Conservation (phyloP, 2,113 vertebrate genomes). For the Ptilonorhynchus violaceus region DNA sequence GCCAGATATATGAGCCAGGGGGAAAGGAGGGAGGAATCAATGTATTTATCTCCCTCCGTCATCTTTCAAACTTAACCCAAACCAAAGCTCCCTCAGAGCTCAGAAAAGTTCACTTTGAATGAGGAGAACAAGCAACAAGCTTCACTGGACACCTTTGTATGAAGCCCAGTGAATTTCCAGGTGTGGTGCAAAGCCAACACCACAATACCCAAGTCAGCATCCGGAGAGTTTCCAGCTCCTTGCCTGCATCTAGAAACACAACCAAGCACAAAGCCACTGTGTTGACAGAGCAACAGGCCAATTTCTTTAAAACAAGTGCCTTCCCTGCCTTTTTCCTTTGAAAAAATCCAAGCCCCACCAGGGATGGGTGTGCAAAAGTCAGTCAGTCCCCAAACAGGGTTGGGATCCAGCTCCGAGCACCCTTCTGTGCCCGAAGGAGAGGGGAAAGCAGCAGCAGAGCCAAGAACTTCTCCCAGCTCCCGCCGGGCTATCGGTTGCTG, state of each 20-base stretch:
- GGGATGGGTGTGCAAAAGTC: accelerated
- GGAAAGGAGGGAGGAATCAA: not conserved
- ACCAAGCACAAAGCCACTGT: not conserved
- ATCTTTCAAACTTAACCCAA: not conserved
- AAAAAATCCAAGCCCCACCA: not conserved
- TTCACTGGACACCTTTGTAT: not conserved
- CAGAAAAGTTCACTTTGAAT: not conserved
- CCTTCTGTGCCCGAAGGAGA: not conserved
- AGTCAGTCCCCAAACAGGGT: not conserved
- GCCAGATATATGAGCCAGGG: not conserved
- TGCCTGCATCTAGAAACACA: not conserved
- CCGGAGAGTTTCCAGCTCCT: accelerated
- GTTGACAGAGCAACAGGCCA: not conserved
- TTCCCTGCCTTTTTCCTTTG: not conserved
- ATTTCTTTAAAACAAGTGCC: not conserved
- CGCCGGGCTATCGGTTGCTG: conserved; percentile 32
- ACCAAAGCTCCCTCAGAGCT: not conserved
- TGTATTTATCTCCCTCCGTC: not conserved
- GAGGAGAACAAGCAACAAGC: not conserved
- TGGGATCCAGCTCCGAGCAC: not conserved
- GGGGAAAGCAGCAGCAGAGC: not conserved
- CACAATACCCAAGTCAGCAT: not conserved
- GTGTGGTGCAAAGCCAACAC: not conserved
- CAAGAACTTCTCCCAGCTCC: not conserved
- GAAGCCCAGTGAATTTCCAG: not conserved